Base-by-base conservation (phyloP, 2,888 invertebrate species). In the Onthophagus sagittarius region DNA sequence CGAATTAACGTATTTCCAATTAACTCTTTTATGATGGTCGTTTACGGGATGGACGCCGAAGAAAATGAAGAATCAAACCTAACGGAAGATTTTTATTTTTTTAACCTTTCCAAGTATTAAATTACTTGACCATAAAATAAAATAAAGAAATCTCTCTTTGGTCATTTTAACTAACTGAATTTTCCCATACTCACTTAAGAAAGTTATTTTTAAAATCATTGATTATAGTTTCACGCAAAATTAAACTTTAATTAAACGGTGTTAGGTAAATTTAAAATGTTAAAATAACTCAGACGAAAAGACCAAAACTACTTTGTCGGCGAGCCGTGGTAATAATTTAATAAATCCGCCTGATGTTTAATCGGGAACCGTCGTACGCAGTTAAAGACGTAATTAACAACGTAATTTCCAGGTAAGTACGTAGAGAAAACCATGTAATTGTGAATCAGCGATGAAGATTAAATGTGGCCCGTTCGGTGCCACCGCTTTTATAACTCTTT, bases 1-100 rank as follows among this genome's bases (percentile, higher is more conserved):
- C 23, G 65, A 72, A 74, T 70, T 74, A 74, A 74, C 74, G 72
- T 78, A 78, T 76, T 76, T 76, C 72, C 78, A 78, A 79, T 79
- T 78, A 76, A 23, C 62, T 64, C 77, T 78, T 77, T 77, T 77
- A 62, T 70, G 62, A n/a, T 15, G 62, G 23, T 62, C 53, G 23
- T 23, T 23, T 23, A 11, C 14, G 67, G 39, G 32, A 72, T 15
- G 67, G 15, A 15, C 15, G 63, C 3, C 3, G 23, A 23, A 23
- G 23, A 15, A 39, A 71, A 7, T 15, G 23, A 23, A 1, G 23
- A 23, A 23, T 3, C 23, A 2, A 23, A 23, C 32, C 31, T 67
- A 23, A 67, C n/a, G 67, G 67, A 67, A 31, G 67, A 11, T 67
- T 67, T 31, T 23, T 23, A 23, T 23, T 23, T 23, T 23, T 23